Base-by-base conservation (phyloP, 2,113 vertebrate species). In the Polypterus bichir region DNA sequence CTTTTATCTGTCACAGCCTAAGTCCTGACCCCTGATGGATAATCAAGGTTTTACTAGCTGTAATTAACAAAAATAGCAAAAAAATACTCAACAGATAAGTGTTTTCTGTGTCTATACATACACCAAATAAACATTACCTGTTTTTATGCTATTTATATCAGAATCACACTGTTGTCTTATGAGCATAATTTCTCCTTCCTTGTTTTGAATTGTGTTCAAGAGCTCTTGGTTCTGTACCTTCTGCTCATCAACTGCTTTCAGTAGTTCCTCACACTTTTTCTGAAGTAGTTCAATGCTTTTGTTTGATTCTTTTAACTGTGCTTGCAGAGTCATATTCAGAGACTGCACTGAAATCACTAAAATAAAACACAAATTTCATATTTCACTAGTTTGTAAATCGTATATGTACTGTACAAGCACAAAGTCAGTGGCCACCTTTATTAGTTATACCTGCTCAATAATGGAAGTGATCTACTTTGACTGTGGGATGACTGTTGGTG, bases 321-420 rank as follows among this genome's bases (percentile, higher is more conserved):
- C 79, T 64, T 92, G 89, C 48, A 97, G 79, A 10, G 77, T 66
- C 48, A 75, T 63, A 49, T 86, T 91, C 74, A 89, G 68, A 46
- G 83, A 88, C 53, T 85, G 88, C 61, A 91, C 72, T 44, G 86
- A 83, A 68, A 80, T 69, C 58, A 87, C 86, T 89, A 62, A 4
- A 62, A 74, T 46, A 70, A 71, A 45, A 64, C 27, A 27, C 27
- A 27, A 1, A 27, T 27, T 27, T 27, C 27, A 27, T 27, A 27
- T 27, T 27, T 27, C 27, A 27, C 27, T 27, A 27, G 27, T 27
- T 27, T 27, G 2, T 27, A 27, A 27, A 27, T 27, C 27, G 27
- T 27, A 27, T 27, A 27, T 27, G 27, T 27, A 27, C 27, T 27
- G 27, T 27, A 27, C 27, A 27, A 27, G 27, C 27, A 27, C 27